Conservation (phyloP, 2,113 vertebrate species). For the Campylorhamphus procurvoides region DNA sequence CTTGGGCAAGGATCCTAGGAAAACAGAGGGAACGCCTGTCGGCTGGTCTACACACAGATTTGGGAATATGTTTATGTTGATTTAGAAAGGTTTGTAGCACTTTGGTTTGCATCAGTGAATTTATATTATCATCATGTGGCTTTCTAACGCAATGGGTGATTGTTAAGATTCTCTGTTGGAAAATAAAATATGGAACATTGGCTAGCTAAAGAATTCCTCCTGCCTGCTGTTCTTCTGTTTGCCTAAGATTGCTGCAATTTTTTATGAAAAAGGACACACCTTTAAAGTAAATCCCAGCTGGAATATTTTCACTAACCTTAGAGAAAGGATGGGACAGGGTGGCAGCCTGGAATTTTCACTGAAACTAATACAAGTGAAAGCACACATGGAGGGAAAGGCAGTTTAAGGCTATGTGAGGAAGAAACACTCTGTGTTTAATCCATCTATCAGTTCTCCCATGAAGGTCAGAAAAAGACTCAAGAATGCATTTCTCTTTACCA, state of each 20-base stretch:
- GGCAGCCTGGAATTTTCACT: neutral
- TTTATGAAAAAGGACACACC: slow-evolving; percentile 58
- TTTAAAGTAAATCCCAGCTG: slow-evolving; percentile 61
- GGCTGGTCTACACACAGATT: neutral
- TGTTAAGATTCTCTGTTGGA: slow-evolving; percentile 67
- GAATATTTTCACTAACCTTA: slow-evolving; percentile 48
- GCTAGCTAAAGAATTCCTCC: slow-evolving; percentile 60
- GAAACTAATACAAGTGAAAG: neutral
- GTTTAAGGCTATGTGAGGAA: neutral
- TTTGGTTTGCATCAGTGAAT: slow-evolving; percentile 59
- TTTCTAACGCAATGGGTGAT: slow-evolving; percentile 62
- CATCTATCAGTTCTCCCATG: neutral
- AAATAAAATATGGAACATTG: slow-evolving; percentile 64
- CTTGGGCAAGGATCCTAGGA: slow-evolving; percentile 46
- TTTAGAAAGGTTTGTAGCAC: slow-evolving; percentile 53
- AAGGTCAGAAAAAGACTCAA: neutral
- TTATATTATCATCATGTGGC: slow-evolving; percentile 66
- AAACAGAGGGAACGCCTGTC: slow-evolving; percentile 11
- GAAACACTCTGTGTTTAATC: neutral
- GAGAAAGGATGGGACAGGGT: neutral
- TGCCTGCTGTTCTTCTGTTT: slow-evolving; percentile 69
- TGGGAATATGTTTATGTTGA: slow-evolving; percentile 58
- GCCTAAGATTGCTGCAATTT: slow-evolving; percentile 46
- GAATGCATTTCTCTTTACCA: neutral
- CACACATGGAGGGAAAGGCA: fast-evolving